Base-by-base conservation (phyloP, 2,888 invertebrate genomes). In the Oscheius sp. region DNA sequence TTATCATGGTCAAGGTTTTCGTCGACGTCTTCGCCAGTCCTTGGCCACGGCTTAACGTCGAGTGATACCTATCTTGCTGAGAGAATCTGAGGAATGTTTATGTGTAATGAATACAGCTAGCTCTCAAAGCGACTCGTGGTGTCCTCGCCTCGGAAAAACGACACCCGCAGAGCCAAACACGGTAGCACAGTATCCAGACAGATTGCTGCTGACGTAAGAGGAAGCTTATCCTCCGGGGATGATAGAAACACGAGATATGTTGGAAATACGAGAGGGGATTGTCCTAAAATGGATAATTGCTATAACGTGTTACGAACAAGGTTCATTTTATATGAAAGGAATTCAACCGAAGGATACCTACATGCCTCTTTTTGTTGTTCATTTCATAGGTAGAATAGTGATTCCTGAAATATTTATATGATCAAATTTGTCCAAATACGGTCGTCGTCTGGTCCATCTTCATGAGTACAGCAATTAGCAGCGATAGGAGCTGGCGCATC, bases 1-100 rank as follows among this genome's bases (percentile, higher is more conserved):
- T 67, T 67, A 67, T 59, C 59, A 49, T 67, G 67, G 67, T 67
- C 67, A 67, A 67, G 67, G 67, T 67, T 64, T 64, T 44, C 26
- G 33, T 50, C 49, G 24, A 17, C 28, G 62, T 47, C 45, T 47
- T 62, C 62, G 49, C 36, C 6, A 47, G 62, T 30, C 62, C 62
- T 62, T 62, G 62, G 22, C 45, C 17, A 62, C 20, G 62, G 62
- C 62, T 62, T 62, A 62, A 33, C 44, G 32, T 41, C 30, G 54
- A 17, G 36, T 54, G 59, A 59, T 59, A 59, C 59, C 59, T 44
- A 59, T 59, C 59, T 59, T 30, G 30, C 26, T 38, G 3, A 22
- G 20, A 22, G 57, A 38, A 38, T 33, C 26, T 8, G 1, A 24
- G 17, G 59, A 59, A 24, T 44, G 59, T 59, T 59, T 59, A 59